phyloP scores from a whole-genome alignment of 1,140 invertebrate species.

The Palaemon carinicauda region DNA sequence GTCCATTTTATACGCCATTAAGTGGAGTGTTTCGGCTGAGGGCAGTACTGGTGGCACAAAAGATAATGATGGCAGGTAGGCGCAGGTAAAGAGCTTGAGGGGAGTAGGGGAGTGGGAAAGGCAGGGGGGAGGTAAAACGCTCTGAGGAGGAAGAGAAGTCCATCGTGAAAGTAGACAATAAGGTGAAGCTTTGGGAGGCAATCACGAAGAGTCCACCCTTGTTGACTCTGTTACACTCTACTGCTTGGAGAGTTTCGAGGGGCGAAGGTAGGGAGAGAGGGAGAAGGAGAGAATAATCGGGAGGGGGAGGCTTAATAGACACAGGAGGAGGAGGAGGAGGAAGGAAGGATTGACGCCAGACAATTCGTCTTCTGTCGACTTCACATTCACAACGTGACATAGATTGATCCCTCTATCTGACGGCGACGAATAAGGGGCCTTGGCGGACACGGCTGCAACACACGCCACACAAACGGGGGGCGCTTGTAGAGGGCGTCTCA shows the following conservation, averaged over 20 bases:
- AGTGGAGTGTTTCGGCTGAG: too few relatives aligned
- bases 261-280: background rate
- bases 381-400: slow-evolving; percentile 26
- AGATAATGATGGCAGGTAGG: background rate
- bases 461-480: background rate
- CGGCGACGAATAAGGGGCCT: slow-evolving; percentile 2
- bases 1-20: slow-evolving; percentile 20
- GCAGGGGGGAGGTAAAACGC: too few relatives aligned
- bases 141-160: too few relatives aligned
- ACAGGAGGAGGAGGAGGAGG: too few relatives aligned
- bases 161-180: too few relatives aligned
- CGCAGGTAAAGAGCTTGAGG: background rate
- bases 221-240: too few relatives aligned
- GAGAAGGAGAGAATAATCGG: background rate
- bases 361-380: slow-evolving; percentile 26
- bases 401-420: slow-evolving; percentile 32
- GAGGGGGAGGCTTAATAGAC: background rate
- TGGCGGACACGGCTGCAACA: slow-evolving; percentile 6
- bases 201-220: too few relatives aligned
- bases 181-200: too few relatives aligned
- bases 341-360: too few relatives aligned
- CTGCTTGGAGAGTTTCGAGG: background rate
- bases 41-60: background rate
- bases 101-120: background rate
- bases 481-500: background rate